phyloP scores from a whole-genome alignment of 1,140 invertebrate genomes.

The Procambarus clarkii region DNA sequence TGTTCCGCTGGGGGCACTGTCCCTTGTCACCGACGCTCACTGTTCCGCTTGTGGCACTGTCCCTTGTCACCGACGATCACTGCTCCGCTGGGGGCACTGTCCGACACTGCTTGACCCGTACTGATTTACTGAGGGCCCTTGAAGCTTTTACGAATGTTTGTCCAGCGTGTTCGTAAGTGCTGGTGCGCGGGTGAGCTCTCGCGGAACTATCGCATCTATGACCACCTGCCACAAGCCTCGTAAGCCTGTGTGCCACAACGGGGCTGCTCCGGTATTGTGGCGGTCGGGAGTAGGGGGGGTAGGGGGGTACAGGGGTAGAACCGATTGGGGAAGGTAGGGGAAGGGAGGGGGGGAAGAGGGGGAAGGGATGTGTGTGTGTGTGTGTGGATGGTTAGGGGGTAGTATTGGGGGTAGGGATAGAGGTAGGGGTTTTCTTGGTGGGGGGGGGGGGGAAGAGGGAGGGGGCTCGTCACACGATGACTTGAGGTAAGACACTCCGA shows the following conservation, averaged over 20 bases:
- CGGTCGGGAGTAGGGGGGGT: constrained; percentile 2
- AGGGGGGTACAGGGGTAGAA: not conserved
- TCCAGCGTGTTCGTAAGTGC: constrained; percentile 62
- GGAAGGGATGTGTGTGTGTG: not conserved
- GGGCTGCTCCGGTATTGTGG: constrained; percentile 14
- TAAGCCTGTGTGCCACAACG: constrained; percentile 24
- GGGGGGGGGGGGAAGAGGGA: not conserved
- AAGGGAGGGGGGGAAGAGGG: not conserved
- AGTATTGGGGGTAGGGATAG: too few species aligned
- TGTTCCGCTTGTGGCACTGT: not conserved
- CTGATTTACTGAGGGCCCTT: constrained; percentile 69
- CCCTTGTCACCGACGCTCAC: constrained; percentile 15
- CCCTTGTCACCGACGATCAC: constrained; percentile 25
- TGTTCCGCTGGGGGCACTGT: not conserved
- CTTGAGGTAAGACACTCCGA: constrained; percentile 33
- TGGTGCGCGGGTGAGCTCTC: constrained; percentile 51
- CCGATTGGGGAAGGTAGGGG: not conserved
- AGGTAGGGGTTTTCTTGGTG: too few species aligned
- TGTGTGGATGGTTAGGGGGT: not conserved
- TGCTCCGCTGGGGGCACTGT: constrained; percentile 54
- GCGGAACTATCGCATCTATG: constrained; percentile 45
- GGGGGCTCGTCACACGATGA: constrained; percentile 6
- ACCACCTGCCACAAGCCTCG: constrained; percentile 41
- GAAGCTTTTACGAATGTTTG: constrained; percentile 68
- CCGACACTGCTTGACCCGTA: constrained; percentile 68